Conservation (phyloP, 2,888 invertebrate genomes). For the Antheraea assamensis region DNA sequence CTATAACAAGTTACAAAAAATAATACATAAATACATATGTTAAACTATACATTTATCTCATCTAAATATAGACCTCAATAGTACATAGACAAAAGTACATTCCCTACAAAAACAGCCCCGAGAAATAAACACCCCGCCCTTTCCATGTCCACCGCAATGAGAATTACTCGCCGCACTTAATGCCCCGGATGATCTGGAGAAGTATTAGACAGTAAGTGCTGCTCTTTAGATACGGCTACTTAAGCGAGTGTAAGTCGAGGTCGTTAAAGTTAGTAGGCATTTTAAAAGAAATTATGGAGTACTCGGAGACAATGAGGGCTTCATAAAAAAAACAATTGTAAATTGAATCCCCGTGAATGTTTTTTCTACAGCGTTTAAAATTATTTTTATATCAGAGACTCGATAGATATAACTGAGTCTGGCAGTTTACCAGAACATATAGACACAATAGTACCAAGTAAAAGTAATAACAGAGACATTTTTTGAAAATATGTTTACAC, state of each 20-base stretch:
- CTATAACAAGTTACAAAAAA: background rate
- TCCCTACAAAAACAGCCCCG: conserved; percentile 18
- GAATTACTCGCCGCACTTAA: conserved; percentile 17
- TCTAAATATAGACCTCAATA: background rate
- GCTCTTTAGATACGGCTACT: conserved; percentile 27
- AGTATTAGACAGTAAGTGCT: conserved; percentile 25
- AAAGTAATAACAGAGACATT: too few species aligned
- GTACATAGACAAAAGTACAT: conserved; percentile 2
- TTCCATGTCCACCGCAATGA: conserved; percentile 42
- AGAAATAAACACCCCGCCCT: conserved; percentile 45
- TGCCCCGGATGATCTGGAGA: conserved; percentile 27
- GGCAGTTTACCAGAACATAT: background rate
- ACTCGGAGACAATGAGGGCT: background rate
- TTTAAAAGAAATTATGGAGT: conserved; percentile 8
- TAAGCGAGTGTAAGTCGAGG: conserved; percentile 34
- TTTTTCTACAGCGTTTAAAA: background rate
- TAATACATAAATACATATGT: background rate
- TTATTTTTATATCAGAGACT: background rate
- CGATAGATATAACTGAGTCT: background rate
- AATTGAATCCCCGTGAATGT: background rate
- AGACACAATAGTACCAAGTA: background rate
- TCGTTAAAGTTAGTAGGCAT: conserved; percentile 41
- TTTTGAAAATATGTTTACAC: too few species aligned
- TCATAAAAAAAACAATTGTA: background rate
- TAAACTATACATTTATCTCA: background rate